Conservation (phyloP, 2,888 invertebrate genomes). For the Tetranychus piercei region DNA sequence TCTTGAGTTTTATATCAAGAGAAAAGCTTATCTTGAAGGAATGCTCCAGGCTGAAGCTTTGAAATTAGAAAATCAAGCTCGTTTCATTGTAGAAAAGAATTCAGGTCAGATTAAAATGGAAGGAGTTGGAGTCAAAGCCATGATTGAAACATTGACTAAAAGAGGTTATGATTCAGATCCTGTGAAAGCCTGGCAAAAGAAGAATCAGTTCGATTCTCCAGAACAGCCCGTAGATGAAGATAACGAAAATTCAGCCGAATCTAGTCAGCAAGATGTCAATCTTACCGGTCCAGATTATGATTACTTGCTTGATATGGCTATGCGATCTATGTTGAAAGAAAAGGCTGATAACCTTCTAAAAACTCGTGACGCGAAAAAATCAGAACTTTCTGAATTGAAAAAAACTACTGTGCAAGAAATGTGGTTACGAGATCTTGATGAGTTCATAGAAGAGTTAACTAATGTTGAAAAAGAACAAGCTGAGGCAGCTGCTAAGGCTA, state of each 20-base stretch:
- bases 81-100: conserved; percentile 46
- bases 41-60: conserved; percentile 71
- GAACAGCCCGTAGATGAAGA: background rate
- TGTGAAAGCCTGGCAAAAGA: conserved; percentile 47
- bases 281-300: conserved; percentile 35
- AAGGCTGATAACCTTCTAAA: conserved; percentile 71
- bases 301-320: conserved; percentile 81
- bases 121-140: conserved; percentile 34
- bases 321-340: conserved; percentile 87
- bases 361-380: conserved; percentile 56
- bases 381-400: conserved; percentile 44
- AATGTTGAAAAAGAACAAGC: conserved; percentile 53
- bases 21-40: conserved; percentile 76
- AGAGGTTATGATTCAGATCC: conserved; percentile 48
- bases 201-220: conserved; percentile 28
- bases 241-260: conserved; percentile 22
- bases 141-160: conserved; percentile 65
- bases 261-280: conserved; percentile 30
- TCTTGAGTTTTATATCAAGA: conserved; percentile 55
- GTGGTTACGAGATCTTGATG: conserved; percentile 74
- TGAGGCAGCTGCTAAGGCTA: conserved; percentile 41
- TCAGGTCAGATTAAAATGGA: conserved; percentile 52
- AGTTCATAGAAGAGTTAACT: conserved; percentile 34
- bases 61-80: conserved; percentile 62
- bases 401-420: conserved; percentile 54